A percentile compares a stretch with the other conserved stretches of the same genome.
Evolutionary conservation across 2,888 invertebrate genomes (phyloP).

Genomic region (Choristoneura rosaceana): DNA sequence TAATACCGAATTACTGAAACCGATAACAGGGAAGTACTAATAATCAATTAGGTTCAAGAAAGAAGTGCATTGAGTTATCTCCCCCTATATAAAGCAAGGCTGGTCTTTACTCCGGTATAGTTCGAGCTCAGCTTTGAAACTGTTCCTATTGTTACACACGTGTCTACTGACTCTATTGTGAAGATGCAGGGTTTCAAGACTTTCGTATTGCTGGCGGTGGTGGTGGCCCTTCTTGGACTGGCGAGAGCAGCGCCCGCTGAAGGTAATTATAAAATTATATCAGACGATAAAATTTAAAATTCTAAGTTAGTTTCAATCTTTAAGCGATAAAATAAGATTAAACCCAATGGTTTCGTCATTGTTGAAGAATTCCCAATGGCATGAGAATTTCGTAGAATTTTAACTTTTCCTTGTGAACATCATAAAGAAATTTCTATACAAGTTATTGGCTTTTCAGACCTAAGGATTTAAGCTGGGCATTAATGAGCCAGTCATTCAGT

Average conservation of each 20-base stretch:
- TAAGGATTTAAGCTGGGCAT: neutral
- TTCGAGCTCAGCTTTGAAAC: neutral
- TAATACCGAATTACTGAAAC: neutral
- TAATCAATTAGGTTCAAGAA: neutral
- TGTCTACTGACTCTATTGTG: neutral
- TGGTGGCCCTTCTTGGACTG: slow-evolving; percentile 28
- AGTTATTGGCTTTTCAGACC: too few species aligned
- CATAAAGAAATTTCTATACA: too few species aligned
- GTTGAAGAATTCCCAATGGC: neutral
- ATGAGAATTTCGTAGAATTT: neutral
- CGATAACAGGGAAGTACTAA: neutral
- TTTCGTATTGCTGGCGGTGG: slow-evolving; percentile 14
- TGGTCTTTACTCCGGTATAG: neutral
- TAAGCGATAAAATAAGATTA: too few species aligned
- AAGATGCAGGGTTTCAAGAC: slow-evolving; percentile 35
- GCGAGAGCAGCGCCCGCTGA: slow-evolving; percentile 16
- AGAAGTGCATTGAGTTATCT: neutral
- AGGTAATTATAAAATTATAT: slow-evolving; percentile 12
- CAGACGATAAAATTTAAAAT: too few species aligned
- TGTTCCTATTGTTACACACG: neutral
- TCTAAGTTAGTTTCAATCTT: too few species aligned
- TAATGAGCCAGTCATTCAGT: too few species aligned
- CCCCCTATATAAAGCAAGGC: neutral
- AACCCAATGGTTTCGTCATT: too few species aligned
- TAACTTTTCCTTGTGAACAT: too few species aligned